Conservation (phyloP, 2,113 vertebrate genomes). For the Colius striatus region DNA sequence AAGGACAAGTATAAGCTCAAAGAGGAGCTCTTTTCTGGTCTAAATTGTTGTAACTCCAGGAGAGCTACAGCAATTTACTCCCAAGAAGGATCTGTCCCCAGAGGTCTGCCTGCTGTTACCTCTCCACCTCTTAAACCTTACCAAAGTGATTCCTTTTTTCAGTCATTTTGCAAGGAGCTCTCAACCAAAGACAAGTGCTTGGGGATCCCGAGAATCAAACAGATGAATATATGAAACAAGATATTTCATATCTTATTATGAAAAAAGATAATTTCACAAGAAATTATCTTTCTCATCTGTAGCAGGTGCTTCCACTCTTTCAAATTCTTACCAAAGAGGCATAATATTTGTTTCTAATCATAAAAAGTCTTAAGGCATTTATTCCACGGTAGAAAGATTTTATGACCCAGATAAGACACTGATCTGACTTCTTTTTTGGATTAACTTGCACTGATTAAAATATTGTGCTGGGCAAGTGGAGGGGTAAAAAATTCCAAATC, state of each 20-base stretch:
- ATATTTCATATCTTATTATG: too few relatives aligned
- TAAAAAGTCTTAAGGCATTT: background rate
- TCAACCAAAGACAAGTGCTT: background rate
- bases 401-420: background rate
- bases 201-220: background rate
- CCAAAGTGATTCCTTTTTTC: background rate
- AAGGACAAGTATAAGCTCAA: constrained; percentile 41
- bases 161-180: background rate
- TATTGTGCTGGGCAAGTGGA: background rate
- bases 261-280: background rate
- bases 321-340: background rate
- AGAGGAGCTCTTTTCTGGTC: constrained; percentile 23
- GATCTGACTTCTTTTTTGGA: background rate
- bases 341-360: background rate
- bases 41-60: constrained; percentile 17
- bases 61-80: constrained; percentile 19
- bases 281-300: background rate
- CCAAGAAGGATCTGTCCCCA: constrained; percentile 15
- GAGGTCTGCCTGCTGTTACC: background rate
- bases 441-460: background rate
- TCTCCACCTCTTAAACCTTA: background rate
- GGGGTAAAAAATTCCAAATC: background rate
- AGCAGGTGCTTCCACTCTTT: background rate
- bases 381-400: background rate
- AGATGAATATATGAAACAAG: background rate